Base-by-base conservation (phyloP, 2,113 vertebrate species). In the Gobius niger region DNA sequence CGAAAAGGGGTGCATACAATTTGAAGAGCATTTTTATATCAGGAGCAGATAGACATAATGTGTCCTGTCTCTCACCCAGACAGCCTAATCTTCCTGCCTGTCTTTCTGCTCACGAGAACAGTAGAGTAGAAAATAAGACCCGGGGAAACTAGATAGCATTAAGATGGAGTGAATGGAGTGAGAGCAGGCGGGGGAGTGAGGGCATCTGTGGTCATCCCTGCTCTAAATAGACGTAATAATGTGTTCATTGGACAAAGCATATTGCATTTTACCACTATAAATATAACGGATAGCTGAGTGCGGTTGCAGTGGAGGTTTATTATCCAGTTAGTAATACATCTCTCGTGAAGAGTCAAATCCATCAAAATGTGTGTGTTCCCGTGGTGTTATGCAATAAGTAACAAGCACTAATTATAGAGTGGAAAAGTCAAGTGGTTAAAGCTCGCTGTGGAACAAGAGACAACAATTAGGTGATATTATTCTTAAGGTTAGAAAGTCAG, bases 41-140 rank as follows among this genome's bases (percentile, higher is more conserved):
- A 78, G 74, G 61, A 69, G 61, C 78, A 85, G 78, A 85, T 87
- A 78, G 77, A 81, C 54, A 78, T 87, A 90, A 84, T 88, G 73
- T 89, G 79, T 85, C 70, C 87, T 83, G 71, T 82, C 83, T 80
- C 75, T 78, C 67, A 81, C 72, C 64, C 66, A 63, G 66, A 77
- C 72, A 74, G 73, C 42, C 54, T 90, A 79, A 89, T 91, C 87
- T 42, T 42, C 19, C 71, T 82, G 75, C 75, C 65, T 75, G 63
- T 82, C 63, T 74, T 82, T 76, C 69, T 7, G 16, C 16, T 76
- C 65, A 57, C 73, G 77, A 73, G 69, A 67, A 74, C 65, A 52
- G 74, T 52, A 70, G 57, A 63, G 47, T 49, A 72, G 69, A 63
- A 44, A 44, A 76, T n/a, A 63, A 9, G 76, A 66, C 50, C 52